phyloP scores from a whole-genome alignment of 1,140 invertebrate genomes.

The Drosophila leontia region DNA sequence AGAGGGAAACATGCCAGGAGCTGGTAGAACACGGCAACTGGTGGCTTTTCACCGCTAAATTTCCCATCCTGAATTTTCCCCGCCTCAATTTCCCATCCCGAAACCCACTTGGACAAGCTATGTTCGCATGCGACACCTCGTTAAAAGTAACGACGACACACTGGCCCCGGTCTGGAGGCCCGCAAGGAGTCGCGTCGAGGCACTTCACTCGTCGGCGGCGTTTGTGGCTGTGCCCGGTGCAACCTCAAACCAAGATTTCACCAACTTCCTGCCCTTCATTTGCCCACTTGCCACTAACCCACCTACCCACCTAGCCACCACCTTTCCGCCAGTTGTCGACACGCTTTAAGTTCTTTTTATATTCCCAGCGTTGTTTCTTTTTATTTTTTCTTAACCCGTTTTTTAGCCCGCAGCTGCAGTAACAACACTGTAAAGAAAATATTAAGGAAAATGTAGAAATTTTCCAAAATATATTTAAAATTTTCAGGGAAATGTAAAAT shows the following conservation, averaged over 20 bases:
- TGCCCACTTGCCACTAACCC: neutral
- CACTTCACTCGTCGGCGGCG: slow-evolving; percentile 52
- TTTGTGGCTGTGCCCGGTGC: slow-evolving; percentile 38
- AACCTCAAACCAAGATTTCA: slow-evolving; percentile 35
- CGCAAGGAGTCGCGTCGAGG: slow-evolving; percentile 43
- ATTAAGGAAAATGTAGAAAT: rapidly evolving
- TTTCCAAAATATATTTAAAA: neutral
- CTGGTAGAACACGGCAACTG: slow-evolving; percentile 55
- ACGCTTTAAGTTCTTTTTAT: slow-evolving; percentile 76
- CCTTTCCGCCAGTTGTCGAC: slow-evolving; percentile 39
- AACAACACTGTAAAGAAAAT: slow-evolving; percentile 11
- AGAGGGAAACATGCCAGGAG: slow-evolving; percentile 1
- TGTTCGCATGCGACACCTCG: slow-evolving; percentile 79
- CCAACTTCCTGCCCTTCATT: slow-evolving; percentile 32
- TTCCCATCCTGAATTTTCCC: slow-evolving; percentile 1
- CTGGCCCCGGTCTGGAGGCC: slow-evolving; percentile 42
- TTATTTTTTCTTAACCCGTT: slow-evolving; percentile 29
- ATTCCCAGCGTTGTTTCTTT: slow-evolving; percentile 24
- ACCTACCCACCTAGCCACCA: neutral
- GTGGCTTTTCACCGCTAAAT: slow-evolving; percentile 42
- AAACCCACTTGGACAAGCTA: slow-evolving; percentile 56
- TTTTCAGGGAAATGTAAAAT: neutral
- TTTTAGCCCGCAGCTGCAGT: slow-evolving; percentile 36
- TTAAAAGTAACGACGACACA: slow-evolving; percentile 83
- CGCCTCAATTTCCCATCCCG: neutral